Evolutionary conservation across 2,113 vertebrate species (phyloP).

Genomic region (Phrynosoma platyrhinos): DNA sequence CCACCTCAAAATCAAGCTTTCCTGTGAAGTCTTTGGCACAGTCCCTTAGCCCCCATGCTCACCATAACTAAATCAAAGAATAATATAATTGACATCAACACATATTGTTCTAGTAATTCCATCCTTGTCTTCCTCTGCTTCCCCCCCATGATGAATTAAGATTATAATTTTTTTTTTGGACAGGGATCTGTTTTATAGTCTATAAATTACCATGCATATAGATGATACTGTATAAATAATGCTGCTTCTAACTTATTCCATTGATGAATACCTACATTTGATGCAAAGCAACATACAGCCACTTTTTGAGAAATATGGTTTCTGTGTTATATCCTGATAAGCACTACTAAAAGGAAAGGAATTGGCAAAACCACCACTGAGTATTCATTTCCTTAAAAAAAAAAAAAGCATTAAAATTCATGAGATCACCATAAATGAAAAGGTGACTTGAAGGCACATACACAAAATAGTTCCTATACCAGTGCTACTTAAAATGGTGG

Average conservation of each 20-base stretch:
- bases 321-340: constrained; percentile 26
- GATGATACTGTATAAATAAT: too few species aligned
- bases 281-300: not conserved
- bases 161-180: not conserved
- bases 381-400: too few species aligned
- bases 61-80: not conserved
- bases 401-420: too few species aligned
- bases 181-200: not conserved
- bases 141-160: not conserved
- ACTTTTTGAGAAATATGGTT: fast-evolving
- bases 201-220: not conserved
- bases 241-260: not conserved
- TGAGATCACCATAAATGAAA: too few species aligned
- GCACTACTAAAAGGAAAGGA: not conserved
- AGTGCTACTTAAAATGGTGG: too few species aligned
- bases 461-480: too few species aligned
- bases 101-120: not conserved
- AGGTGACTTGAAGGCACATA: too few species aligned
- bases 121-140: not conserved
- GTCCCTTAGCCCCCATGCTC: not conserved
- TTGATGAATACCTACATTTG: not conserved
- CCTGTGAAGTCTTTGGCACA: not conserved
- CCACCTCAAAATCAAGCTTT: not conserved
- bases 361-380: too few species aligned
- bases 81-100: not conserved